A percentile compares a stretch with the other conserved stretches of the same genome.
Conservation (phyloP, 2,888 invertebrate species). For the Hydrotaea cyrtoneurina region DNA sequence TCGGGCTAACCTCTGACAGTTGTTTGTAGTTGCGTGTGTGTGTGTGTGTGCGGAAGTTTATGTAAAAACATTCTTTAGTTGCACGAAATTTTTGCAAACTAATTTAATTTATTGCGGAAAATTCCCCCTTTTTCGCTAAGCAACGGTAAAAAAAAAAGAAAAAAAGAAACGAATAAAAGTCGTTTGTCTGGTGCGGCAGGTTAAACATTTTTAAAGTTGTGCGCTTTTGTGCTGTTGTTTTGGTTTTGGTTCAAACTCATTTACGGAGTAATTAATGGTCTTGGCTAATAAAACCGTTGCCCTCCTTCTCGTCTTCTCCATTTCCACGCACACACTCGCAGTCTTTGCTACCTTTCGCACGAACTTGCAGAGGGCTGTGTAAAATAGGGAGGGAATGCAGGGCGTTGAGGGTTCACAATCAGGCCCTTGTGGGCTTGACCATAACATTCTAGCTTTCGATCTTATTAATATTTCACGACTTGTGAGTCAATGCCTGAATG, state of each 20-base stretch:
- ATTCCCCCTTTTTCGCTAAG: neutral
- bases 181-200: neutral
- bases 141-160: no score
- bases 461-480: no score
- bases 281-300: constrained; percentile 17
- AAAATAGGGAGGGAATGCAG: no score
- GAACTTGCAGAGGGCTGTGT: no score
- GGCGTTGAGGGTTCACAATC: no score
- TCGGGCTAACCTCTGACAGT: no score
- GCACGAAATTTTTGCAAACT: neutral
- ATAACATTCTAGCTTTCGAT: no score
- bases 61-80: neutral
- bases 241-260: constrained; percentile 32
- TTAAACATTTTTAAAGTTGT: constrained; percentile 19
- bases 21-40: neutral
- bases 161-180: neutral
- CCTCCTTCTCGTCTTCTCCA: neutral
- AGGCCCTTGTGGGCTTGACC: no score
- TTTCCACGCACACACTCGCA: neutral
- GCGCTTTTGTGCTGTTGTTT: constrained; percentile 4
- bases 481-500: no score
- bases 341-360: neutral
- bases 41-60: neutral
- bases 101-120: constrained; percentile 24
- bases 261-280: constrained; percentile 51